Evolutionary conservation across 2,797 vertebrate genomes (phyloP).

Genomic region (Cheirogaleus major): DNA sequence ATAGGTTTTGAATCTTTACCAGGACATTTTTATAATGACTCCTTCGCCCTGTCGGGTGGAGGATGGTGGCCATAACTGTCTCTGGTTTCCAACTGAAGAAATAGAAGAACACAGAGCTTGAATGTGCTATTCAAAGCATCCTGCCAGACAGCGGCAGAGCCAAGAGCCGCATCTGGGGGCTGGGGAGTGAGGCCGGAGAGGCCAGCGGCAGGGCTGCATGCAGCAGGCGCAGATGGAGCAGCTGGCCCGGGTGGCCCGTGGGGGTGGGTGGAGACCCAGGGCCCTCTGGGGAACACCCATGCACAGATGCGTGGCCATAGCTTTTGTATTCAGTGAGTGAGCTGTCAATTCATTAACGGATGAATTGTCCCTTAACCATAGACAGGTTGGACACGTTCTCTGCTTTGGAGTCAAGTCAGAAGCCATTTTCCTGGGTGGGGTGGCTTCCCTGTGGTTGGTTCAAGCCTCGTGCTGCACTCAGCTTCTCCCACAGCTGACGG

Average conservation of each 20-base stretch:
- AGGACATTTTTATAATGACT: not conserved
- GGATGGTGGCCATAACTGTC: not conserved
- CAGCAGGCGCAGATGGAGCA: no score
- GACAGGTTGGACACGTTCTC: not conserved
- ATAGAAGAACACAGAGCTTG: not conserved
- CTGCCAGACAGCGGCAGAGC: not conserved
- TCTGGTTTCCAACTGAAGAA: not conserved
- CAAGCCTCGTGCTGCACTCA: no score
- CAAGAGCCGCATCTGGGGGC: not conserved
- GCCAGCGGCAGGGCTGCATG: no score
- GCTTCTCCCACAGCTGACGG: not conserved
- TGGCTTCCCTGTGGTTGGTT: not conserved
- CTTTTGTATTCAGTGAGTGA: not conserved
- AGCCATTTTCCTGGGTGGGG: not conserved
- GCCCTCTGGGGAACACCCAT: not conserved
- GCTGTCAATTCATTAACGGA: no score
- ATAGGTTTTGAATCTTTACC: not conserved
- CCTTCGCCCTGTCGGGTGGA: fast-evolving
- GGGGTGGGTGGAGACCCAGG: not conserved
- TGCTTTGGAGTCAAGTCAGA: not conserved
- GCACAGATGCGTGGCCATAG: not conserved
- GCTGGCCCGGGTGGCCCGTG: no score
- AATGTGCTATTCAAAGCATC: not conserved
- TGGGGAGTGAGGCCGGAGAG: fast-evolving
- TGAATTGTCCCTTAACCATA: no score